Percentiles rank a stretch among this genome's conserved stretches.
Evolutionary conservation across 2,113 vertebrate genomes (phyloP).

Genomic region (Xiphophorus couchianus): DNA sequence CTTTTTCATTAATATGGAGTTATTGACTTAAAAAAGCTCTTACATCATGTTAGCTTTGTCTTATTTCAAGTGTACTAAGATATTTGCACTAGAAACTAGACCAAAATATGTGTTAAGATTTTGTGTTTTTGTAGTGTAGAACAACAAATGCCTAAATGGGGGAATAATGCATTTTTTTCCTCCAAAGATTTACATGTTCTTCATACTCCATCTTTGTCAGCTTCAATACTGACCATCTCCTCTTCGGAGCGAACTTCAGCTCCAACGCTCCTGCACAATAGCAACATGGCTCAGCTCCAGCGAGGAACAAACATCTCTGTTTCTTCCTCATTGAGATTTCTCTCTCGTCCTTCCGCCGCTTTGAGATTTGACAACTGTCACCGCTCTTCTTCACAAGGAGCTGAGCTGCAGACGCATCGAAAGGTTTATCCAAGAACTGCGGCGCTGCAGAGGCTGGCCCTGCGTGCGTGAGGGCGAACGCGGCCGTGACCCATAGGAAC

Average conservation of each 20-base stretch:
- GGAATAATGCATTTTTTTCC: too few species aligned
- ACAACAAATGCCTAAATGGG: too few species aligned
- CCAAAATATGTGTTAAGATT: too few species aligned
- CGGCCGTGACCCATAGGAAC: slow-evolving; percentile 44
- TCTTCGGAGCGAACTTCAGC: too few species aligned
- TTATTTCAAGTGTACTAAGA: too few species aligned
- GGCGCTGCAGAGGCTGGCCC: slow-evolving; percentile 21
- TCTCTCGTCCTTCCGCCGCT: background rate
- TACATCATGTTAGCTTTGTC: too few species aligned
- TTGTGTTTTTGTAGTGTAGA: too few species aligned
- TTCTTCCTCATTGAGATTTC: slow-evolving; percentile 29
- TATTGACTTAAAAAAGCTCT: too few species aligned
- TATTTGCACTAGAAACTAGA: too few species aligned
- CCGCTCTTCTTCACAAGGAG: slow-evolving; percentile 37
- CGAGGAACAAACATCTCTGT: slow-evolving; percentile 1
- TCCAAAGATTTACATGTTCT: background rate
- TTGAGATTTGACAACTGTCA: slow-evolving; percentile 59
- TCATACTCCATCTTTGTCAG: slow-evolving; percentile 14
- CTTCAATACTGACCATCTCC: background rate
- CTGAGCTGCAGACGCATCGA: slow-evolving; percentile 53
- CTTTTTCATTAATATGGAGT: too few species aligned
- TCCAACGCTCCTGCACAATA: too few species aligned
- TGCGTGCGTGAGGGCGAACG: slow-evolving; percentile 2
- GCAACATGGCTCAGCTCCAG: background rate
- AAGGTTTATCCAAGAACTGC: slow-evolving; percentile 26